Evolutionary conservation across 1,140 invertebrate genomes (phyloP).

Genomic region (Anoplophora glabripennis): DNA sequence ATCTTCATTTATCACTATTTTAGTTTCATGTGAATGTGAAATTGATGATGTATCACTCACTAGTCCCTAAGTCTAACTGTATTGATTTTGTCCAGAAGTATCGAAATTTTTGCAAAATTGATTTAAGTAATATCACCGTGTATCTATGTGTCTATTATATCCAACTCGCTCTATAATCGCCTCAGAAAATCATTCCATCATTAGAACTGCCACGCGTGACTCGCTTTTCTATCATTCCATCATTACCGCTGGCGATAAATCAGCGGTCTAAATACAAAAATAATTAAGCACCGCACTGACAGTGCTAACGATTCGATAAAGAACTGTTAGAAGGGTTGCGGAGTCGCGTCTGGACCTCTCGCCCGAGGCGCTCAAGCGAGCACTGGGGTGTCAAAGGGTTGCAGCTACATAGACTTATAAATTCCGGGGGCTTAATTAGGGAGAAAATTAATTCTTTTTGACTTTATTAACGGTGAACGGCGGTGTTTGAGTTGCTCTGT

Average conservation of each 20-base stretch:
- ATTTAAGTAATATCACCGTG: too few relatives aligned
- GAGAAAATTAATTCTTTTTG: constrained; percentile 7
- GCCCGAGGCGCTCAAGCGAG: constrained; percentile 4
- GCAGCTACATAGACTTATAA: constrained; percentile 4
- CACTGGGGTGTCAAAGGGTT: constrained; percentile 9
- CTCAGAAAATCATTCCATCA: too few relatives aligned
- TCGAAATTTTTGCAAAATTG: too few relatives aligned
- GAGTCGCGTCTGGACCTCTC: neutral
- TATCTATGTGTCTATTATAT: too few relatives aligned
- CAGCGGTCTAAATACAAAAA: neutral
- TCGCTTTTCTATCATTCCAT: too few relatives aligned
- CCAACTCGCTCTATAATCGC: too few relatives aligned
- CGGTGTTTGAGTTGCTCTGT: neutral
- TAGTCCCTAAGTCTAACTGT: too few relatives aligned
- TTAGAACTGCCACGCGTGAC: too few relatives aligned
- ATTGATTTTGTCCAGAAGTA: too few relatives aligned
- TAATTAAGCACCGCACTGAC: constrained; percentile 1
- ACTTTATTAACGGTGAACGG: neutral
- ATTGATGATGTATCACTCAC: too few relatives aligned
- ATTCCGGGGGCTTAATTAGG: constrained; percentile 9
- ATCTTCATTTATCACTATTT: too few relatives aligned
- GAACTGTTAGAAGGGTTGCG: constrained; percentile 8
- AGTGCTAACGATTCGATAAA: constrained; percentile 15
- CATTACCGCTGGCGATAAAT: neutral
- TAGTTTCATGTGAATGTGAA: too few relatives aligned